Base-by-base conservation (phyloP, 2,113 vertebrate genomes). In the Meleagris gallopavo region DNA sequence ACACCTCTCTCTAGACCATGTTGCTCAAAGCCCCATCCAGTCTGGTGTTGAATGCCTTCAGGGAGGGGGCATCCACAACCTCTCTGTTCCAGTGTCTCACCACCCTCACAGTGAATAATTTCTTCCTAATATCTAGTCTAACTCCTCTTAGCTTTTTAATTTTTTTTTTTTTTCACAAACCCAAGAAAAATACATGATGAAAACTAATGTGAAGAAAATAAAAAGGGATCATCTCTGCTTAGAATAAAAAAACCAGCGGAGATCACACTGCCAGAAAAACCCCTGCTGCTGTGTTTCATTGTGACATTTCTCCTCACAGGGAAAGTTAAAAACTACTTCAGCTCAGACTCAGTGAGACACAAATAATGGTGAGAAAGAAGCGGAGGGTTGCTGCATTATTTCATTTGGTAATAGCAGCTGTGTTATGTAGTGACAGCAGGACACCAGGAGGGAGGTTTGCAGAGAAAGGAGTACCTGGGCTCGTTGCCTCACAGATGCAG, bases 111-210 rank as follows among this genome's bases (percentile, higher is more conserved):
- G 48, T 50, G 22, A 50, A 50, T 24, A 50, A 50, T 50, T 50
- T 50, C 48, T 50, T 25, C 48, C 48, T 25, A 50, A 50, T 50
- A 50, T 25, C 48, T 50, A 25, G 48, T 25, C 48, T 13, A 50
- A 13, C 25, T 40, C 48, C 52, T 61, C 75, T 75, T 27, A 65
- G 7, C 15, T 86, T 36, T 70, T 12, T 60, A 65, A n/a, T 43
- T 17, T 84, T 81, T 38, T 54, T 43, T 17, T 84, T 81, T 38
- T 54, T 50, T 25, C 48, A 29, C 40, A 46, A 61, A 61, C 19
- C 77, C 76, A 78, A 43, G 9, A 21, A 61, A 1, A 0, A 4
- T 19, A 13, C 0, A 0, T 29, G 17, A 61, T 69, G 38, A 76
- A 85, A 89, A 74, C 32, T 55, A 73, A 55, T 29, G 10, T 55